phyloP scores from a whole-genome alignment of 1,140 invertebrate genomes.

The Microplitis demolitor region DNA sequence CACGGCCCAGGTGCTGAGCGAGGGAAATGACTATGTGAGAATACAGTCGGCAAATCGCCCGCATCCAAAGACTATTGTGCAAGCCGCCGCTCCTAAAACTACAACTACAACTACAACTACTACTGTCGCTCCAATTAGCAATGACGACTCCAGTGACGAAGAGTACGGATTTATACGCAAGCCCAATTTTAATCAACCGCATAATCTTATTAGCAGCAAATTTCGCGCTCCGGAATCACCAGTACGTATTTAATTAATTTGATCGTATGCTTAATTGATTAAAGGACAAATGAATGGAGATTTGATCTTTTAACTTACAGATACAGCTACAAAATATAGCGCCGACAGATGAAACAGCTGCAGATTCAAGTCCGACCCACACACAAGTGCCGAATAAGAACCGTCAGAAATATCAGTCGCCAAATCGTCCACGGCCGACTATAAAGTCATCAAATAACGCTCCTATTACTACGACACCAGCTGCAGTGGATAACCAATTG shows the following conservation, averaged over 20 bases:
- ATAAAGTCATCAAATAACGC: conserved; percentile 29
- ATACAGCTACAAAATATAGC: conserved; percentile 30
- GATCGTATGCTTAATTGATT: background rate
- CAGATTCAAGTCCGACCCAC: conserved; percentile 40
- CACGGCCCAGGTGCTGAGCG: conserved; percentile 47
- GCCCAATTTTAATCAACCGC: conserved; percentile 44
- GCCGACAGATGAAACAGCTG: conserved; percentile 38
- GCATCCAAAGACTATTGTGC: conserved; percentile 31
- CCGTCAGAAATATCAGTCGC: conserved; percentile 45
- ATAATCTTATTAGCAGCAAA: conserved; percentile 35
- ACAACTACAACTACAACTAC: conserved; percentile 28
- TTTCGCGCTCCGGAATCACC: conserved; percentile 31
- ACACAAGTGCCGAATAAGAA: conserved; percentile 43
- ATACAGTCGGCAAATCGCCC: conserved; percentile 38
- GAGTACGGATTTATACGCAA: conserved; percentile 54
- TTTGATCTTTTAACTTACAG: conserved; percentile 15
- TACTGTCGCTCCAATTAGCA: conserved; percentile 18
- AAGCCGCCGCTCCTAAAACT: conserved; percentile 31
- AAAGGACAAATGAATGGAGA: background rate
- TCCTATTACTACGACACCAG: conserved; percentile 34
- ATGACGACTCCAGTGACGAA: conserved; percentile 36
- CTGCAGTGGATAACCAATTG: conserved; percentile 31
- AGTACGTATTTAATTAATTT: conserved; percentile 29
- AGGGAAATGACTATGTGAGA: conserved; percentile 54
- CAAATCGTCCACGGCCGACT: conserved; percentile 40